A percentile compares a stretch with the other conserved stretches of the same genome.
Conservation (phyloP, 2,113 vertebrate species). For the Vireo altiloquus region DNA sequence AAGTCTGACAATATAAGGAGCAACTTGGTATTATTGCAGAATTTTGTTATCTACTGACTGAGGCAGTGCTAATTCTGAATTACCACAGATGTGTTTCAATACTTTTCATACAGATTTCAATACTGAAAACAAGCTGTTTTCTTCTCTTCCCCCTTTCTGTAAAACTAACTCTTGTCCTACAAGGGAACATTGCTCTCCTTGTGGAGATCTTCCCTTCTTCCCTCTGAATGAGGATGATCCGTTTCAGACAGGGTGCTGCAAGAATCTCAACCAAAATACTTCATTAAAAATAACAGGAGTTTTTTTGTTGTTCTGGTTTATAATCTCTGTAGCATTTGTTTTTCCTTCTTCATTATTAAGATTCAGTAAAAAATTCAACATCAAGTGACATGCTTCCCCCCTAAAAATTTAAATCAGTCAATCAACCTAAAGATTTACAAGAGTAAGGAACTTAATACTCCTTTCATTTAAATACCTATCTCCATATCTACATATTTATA, state of each 20-base stretch:
- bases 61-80: neutral
- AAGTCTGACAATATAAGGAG: neutral
- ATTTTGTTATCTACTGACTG: neutral
- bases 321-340: neutral
- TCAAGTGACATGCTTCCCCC: neutral
- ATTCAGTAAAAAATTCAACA: neutral
- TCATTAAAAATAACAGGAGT: neutral
- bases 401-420: neutral
- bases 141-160: neutral
- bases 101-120: too few relatives aligned
- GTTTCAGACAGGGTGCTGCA: neutral
- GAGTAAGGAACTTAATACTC: neutral
- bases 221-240: neutral
- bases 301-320: neutral
- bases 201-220: neutral
- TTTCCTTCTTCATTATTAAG: neutral
- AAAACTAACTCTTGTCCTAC: neutral
- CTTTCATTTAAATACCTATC: neutral
- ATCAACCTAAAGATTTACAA: neutral
- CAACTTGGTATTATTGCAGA: neutral
- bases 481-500: neutral
- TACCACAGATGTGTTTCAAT: neutral
- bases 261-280: neutral
- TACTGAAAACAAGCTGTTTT: neutral
- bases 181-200: neutral